Evolutionary conservation across 2,113 vertebrate species (phyloP), one percentile per base, ranked within the genome.

Genomic region (Eleginops maclovinus): DNA sequence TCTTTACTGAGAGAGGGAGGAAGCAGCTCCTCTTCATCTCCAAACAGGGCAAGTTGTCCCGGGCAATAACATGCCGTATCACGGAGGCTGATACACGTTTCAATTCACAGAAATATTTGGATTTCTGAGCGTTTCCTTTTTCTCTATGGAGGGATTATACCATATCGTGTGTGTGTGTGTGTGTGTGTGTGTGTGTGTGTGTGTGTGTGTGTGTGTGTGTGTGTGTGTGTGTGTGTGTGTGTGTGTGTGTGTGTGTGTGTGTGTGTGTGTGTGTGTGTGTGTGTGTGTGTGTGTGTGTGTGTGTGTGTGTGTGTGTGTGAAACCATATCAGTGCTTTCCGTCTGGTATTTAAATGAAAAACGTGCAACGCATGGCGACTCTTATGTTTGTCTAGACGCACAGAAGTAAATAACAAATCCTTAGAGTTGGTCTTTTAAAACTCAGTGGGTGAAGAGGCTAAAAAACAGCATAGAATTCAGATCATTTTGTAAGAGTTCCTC

Each of bases 21-120:
- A 82, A 65, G 75, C 65, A 71, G 74, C 71, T 72, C 76, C 72
- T 89, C 86, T 75, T 68, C 65, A 46, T 79, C 89, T 85, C 84
- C 60, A 83, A 83, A 90, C 78, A 89, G 81, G 88, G 85, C 87
- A 87, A n/a, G 83, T 87, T 72, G 85, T 89, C 84, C 85, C 10
- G 22, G 75, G 90, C 83, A 91, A 93, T 89, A 92, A 91, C 87
- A 86, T 54, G 84, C 50, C 75, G 12, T 77, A 77, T 78, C 87
- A 86, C 88, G 83, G 73, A 4, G 62, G 81, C 85, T 43, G 83
- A 82, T 86, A 85, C 76, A 67, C 58, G 85, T 93, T 94, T 92
- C 84, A 90, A 92, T 94, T 94, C 89, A 90, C 90, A 87, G 85
- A 90, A 88, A 88, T 89, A 92, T 93, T 88, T 90, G 84, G 71